Base-by-base conservation (phyloP, 2,113 vertebrate species). In the Acinonyx jubatus region DNA sequence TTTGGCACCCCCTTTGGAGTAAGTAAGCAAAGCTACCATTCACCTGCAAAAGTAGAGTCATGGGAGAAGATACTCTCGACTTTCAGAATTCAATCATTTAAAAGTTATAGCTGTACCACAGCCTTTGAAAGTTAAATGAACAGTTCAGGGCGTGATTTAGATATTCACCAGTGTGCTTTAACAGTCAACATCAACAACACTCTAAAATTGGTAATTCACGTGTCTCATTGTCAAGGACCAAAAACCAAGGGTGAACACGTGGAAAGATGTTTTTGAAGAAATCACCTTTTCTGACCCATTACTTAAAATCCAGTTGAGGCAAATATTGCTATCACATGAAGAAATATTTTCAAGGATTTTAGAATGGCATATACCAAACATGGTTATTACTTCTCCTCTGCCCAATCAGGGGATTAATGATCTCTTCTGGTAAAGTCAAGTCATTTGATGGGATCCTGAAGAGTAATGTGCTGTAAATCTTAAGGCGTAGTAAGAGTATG, bases 71-170 rank as follows among this genome's bases (percentile, higher is more conserved):
- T 1, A 52, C 7, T 66, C 7, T 33, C 61, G 52, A 52, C 50
- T 90, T 78, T 74, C 29, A 90, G 48, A 93, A 38, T 95, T 90
- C 48, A 68, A 4, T 86, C 23, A 85, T 69, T 80, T 88, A 86
- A 57, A 5, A 92, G 78, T 65, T 27, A 57, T 12, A 66, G 48
- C 27, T 31, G 13, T 48, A 65, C 4, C 21, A 48, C 4, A 66
- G 45, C 3, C 29, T 92, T 89, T 89, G 38, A 73, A 76, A 65
- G 78, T 69, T 63, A 86, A 97, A 68, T 14, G 27, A 76, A 48
- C 16, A 57, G 15, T 23, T 48, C n/a, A 66, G 23, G 33, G 11
- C 27, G 41, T 86, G 41, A 48, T 86, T 55, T 90, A 76, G 41
- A 71, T 66, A 33, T 61, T 87, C 80, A 89, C 21, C 27, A 80